Percentiles rank a stretch among this genome's conserved stretches.
Conservation (phyloP, 2,888 invertebrate genomes). For the Anthoptus insignis region DNA sequence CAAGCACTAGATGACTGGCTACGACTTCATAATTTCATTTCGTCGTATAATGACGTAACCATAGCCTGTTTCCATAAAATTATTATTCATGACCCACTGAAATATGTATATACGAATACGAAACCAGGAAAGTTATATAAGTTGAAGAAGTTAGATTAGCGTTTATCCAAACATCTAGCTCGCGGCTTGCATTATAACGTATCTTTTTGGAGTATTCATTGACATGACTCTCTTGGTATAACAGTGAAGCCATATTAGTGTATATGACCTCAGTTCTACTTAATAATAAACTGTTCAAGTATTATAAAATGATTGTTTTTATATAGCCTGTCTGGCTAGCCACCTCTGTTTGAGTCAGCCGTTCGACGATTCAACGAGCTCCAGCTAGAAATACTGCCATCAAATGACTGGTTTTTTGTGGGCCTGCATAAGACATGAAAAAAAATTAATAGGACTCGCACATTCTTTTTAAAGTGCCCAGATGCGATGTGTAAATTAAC, state of each 20-base stretch:
- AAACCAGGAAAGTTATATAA: conserved; percentile 77
- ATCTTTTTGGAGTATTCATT: conserved; percentile 7
- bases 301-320: no score
- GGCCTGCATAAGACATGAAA: no score
- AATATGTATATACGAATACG: conserved; percentile 70
- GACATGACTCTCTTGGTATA: neutral
- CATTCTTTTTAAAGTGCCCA: no score
- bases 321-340: no score
- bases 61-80: conserved; percentile 50
- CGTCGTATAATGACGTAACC: conserved; percentile 34
- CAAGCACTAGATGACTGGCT: no score
- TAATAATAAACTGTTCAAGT: no score
- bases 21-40: conserved; percentile 13
- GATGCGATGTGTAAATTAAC: no score
- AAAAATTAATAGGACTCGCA: no score
- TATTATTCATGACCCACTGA: conserved; percentile 70
- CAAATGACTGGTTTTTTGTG: no score
- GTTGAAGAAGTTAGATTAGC: conserved; percentile 75
- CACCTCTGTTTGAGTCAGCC: no score
- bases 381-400: no score
- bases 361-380: no score
- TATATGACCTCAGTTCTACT: neutral
- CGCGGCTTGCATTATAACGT: conserved; percentile 54
- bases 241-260: neutral
- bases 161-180: conserved; percentile 63